Conservation (phyloP, 2,113 vertebrate species). For the Scalopus aquaticus region DNA sequence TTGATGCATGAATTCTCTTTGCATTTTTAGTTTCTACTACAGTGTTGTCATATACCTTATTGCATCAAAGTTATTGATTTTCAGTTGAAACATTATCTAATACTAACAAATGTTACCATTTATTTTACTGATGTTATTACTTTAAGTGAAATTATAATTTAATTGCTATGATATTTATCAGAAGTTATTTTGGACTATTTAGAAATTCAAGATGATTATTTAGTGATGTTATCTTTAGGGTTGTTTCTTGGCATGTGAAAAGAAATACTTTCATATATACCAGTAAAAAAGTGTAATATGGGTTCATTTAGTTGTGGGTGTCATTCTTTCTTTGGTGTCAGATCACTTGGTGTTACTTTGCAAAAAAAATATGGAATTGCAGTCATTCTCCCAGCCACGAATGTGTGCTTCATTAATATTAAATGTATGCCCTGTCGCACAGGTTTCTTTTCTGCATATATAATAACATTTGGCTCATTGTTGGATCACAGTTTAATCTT, state of each 20-base stretch:
- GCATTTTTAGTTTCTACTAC: background rate
- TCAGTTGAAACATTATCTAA: conserved; percentile 1
- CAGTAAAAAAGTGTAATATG: background rate
- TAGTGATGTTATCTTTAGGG: background rate
- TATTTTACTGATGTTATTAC: background rate
- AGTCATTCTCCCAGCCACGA: background rate
- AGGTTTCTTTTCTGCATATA: conserved; percentile 27
- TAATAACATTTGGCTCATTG: conserved; percentile 41
- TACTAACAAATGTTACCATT: background rate
- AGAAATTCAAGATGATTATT: background rate
- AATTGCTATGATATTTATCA: background rate
- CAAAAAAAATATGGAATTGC: background rate
- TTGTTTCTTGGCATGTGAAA: conserved; percentile 22
- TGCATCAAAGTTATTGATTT: conserved; percentile 47
- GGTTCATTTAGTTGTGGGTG: background rate
- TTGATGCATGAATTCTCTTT: background rate
- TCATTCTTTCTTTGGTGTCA: background rate
- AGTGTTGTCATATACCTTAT: background rate
- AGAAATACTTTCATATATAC: background rate
- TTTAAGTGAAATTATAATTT: background rate
- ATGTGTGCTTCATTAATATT: conserved; percentile 40
- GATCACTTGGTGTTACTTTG: conserved; percentile 20
- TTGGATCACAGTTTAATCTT: conserved; percentile 15
- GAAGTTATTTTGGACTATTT: conserved; percentile 32
- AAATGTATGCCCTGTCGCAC: background rate